A percentile compares a stretch with the other conserved stretches of the same genome.
Conservation (phyloP, 2,888 invertebrate species). For the Harpalus rubripes region DNA sequence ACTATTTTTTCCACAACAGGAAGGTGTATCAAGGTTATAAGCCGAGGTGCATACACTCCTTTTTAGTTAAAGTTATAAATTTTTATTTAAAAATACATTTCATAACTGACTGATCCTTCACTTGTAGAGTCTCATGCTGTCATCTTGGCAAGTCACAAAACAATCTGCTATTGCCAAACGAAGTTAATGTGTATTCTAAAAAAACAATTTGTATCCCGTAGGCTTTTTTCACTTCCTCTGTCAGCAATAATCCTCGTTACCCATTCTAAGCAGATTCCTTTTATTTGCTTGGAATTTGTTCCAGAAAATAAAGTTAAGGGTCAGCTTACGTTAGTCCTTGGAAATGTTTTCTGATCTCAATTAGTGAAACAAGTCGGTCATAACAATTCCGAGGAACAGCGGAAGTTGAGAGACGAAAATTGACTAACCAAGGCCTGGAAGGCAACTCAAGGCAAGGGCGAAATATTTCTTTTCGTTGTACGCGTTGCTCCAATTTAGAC, state of each 20-base stretch:
- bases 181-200: neutral
- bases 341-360: slow-evolving; percentile 50
- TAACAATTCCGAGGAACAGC: slow-evolving; percentile 36
- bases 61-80: too few species aligned
- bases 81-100: too few species aligned
- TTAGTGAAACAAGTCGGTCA: slow-evolving; percentile 48
- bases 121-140: too few species aligned
- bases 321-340: slow-evolving; percentile 40
- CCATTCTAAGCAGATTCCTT: neutral
- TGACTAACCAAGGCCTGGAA: slow-evolving; percentile 18
- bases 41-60: too few species aligned
- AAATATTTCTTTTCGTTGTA: slow-evolving; percentile 7
- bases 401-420: slow-evolving; percentile 36
- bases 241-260: slow-evolving; percentile 41
- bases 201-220: neutral
- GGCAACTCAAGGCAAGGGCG: neutral
- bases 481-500: neutral
- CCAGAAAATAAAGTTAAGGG: slow-evolving; percentile 53
- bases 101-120: too few species aligned
- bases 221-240: slow-evolving; percentile 19
- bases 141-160: too few species aligned
- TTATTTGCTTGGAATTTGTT: slow-evolving; percentile 35
- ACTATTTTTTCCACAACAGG: too few species aligned
- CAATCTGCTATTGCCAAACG: neutral
- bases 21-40: too few species aligned